A percentile compares a stretch with the other conserved stretches of the same genome.
These are phyloP conservation scores for Agonum fuliginosum DNA, from an alignment of 2,888 invertebrate species.

Conservation along the genomic window DNA sequence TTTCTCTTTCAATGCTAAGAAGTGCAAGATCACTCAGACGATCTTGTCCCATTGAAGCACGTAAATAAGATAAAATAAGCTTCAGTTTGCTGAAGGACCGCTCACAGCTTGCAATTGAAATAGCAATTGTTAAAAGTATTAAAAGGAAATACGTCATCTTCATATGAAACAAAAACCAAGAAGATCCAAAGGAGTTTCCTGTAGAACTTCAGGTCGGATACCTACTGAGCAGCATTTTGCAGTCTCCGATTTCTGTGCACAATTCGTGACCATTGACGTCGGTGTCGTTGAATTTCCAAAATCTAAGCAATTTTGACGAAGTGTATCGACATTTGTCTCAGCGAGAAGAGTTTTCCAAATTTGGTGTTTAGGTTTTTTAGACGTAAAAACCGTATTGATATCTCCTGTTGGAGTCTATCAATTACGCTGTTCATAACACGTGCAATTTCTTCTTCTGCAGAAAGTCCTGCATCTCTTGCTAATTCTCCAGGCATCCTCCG, in stretches of 20 bases:
- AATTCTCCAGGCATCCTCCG: conserved; percentile 59
- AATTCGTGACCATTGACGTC: conserved; percentile 41
- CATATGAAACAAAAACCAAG: conserved; percentile 58
- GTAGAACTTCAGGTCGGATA: conserved; percentile 8
- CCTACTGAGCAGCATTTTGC: conserved; percentile 42
- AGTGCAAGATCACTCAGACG: too few species aligned
- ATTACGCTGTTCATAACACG: conserved; percentile 56
- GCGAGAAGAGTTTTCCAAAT: conserved; percentile 60
- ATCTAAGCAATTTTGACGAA: too few species aligned
- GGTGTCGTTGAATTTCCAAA: conserved; percentile 47
- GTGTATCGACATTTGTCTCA: too few species aligned
- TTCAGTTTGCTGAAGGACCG: too few species aligned
- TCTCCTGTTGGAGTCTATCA: conserved; percentile 56
- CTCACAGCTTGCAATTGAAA: conserved; percentile 56
- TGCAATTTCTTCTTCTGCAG: conserved; percentile 56
- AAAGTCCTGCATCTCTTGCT: conserved; percentile 52
- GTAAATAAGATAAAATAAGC: too few species aligned
- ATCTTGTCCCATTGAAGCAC: too few species aligned
- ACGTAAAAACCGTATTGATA: conserved; percentile 56
- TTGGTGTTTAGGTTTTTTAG: conserved; percentile 52
- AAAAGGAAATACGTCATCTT: conserved; percentile 60
- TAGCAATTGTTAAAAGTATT: conserved; percentile 60
- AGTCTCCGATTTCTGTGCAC: conserved; percentile 53
- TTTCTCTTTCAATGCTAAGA: too few species aligned
- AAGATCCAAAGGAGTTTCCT: conserved; percentile 30